phyloP scores from a whole-genome alignment of 2,888 invertebrate species.

The Agonopterix heracliana region DNA sequence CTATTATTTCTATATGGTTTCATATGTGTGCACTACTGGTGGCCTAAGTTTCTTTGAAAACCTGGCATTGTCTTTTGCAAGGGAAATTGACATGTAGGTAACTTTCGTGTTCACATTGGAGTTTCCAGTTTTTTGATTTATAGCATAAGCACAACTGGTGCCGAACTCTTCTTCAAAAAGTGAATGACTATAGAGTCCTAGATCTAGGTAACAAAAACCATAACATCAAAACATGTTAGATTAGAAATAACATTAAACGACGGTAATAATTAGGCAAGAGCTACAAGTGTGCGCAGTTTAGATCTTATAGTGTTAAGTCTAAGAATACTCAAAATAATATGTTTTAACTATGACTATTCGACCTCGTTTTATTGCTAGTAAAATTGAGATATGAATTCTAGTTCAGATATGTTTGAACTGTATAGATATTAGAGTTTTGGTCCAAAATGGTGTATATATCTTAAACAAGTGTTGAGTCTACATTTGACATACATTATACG shows the following conservation, averaged over 20 bases:
- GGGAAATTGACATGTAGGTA: too few species aligned
- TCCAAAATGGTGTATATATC: conserved; percentile 41
- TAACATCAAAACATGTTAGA: conserved; percentile 20
- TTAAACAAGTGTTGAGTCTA: conserved; percentile 7
- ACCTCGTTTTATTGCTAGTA: conserved; percentile 55
- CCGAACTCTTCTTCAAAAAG: too few species aligned
- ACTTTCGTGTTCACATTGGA: too few species aligned
- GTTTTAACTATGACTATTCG: conserved; percentile 29
- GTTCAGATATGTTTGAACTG: conserved; percentile 63
- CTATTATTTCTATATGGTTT: too few species aligned
- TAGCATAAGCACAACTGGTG: too few species aligned
- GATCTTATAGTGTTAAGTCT: conserved; percentile 1
- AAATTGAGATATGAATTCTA: conserved; percentile 56
- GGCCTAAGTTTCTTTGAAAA: too few species aligned
- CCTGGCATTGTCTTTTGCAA: too few species aligned
- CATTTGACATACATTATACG: not conserved
- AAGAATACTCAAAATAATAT: not conserved
- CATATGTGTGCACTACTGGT: too few species aligned
- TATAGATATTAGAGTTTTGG: conserved; percentile 50
- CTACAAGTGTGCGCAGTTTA: conserved; percentile 27
- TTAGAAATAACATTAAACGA: conserved; percentile 23
- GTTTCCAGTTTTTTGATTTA: too few species aligned
- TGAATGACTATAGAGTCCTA: too few species aligned
- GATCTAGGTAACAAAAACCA: conserved; percentile 27
- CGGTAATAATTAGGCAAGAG: conserved; percentile 36